A percentile compares a stretch with the other conserved stretches of the same genome.
Conservation (phyloP, 1,140 invertebrate species). For the Polypedilum vanderplanki region DNA sequence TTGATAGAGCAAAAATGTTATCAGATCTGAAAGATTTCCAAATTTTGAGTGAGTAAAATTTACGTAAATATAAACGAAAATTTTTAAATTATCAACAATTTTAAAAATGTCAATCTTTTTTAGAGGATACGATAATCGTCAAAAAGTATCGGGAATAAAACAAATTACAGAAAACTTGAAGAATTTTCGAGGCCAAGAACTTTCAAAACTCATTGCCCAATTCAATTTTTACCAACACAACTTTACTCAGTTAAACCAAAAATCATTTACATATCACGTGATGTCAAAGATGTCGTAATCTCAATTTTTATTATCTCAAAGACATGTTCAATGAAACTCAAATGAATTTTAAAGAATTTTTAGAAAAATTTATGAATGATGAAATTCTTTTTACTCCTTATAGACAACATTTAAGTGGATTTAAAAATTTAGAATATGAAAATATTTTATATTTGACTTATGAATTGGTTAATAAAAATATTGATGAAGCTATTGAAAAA, state of each 20-base stretch:
- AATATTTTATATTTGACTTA: constrained; percentile 74
- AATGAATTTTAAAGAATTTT: background rate
- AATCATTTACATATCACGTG: constrained; percentile 68
- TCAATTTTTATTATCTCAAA: constrained; percentile 43
- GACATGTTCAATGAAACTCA: constrained; percentile 54
- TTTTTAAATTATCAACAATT: no score
- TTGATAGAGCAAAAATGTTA: constrained; percentile 50
- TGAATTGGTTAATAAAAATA: constrained; percentile 65
- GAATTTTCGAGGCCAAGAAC: constrained; percentile 46
- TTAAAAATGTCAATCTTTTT: no score
- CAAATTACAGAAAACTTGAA: no score
- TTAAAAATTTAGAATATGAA: constrained; percentile 53
- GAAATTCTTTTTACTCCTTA: constrained; percentile 64
- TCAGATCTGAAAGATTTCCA: constrained; percentile 57
- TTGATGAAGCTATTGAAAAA: constrained; percentile 48
- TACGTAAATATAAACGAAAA: constrained; percentile 38
- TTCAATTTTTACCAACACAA: background rate
- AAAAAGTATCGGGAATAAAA: no score
- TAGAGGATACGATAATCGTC: no score
- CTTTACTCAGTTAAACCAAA: background rate
- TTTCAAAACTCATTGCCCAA: constrained; percentile 63
- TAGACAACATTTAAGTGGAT: constrained; percentile 69
- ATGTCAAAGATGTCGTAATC: constrained; percentile 78
- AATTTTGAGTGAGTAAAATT: constrained; percentile 65
- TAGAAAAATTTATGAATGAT: constrained; percentile 34